Percentiles rank a stretch among this genome's conserved stretches.
phyloP scores from a whole-genome alignment of 2,888 invertebrate species.

The Linnaemya vulpina region DNA sequence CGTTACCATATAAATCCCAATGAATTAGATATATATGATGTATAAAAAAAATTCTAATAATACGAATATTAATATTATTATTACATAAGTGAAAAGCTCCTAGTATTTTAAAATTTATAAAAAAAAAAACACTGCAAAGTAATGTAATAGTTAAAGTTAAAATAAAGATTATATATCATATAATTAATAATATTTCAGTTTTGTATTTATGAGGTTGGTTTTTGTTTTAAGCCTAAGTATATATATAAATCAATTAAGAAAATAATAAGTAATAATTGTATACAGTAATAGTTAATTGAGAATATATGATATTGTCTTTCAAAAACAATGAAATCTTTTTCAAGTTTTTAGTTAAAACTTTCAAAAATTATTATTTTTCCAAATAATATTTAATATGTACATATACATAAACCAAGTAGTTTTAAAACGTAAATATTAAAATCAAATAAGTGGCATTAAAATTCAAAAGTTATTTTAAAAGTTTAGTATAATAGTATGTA shows the following conservation, averaged over 20 bases:
- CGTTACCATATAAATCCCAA: conserved; percentile 34
- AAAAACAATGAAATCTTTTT: conserved; percentile 47
- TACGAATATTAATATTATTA: conserved; percentile 36
- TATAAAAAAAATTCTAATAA: conserved; percentile 8
- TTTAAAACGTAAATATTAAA: background rate
- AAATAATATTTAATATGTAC: background rate
- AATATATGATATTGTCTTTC: conserved; percentile 67
- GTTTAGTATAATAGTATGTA: background rate
- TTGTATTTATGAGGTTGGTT: conserved; percentile 68
- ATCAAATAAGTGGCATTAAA: conserved; percentile 3
- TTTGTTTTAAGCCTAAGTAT: conserved; percentile 61
- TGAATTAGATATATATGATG: conserved; percentile 29
- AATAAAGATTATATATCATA: conserved; percentile 30
- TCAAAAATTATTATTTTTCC: background rate
- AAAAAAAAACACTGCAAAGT: conserved; percentile 24
- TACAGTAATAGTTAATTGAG: conserved; percentile 47
- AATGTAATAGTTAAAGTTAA: background rate
- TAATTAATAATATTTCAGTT: conserved; percentile 65
- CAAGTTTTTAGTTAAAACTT: conserved; percentile 11
- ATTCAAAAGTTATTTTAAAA: conserved; percentile 5
- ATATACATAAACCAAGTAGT: conserved; percentile 12
- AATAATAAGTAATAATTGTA: conserved; percentile 22
- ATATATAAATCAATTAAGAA: conserved; percentile 45
- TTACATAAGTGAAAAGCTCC: conserved; percentile 41
- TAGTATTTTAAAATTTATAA: conserved; percentile 20